phyloP scores from a whole-genome alignment of 2,113 vertebrate genomes.

The Chaenogobius annularis region DNA sequence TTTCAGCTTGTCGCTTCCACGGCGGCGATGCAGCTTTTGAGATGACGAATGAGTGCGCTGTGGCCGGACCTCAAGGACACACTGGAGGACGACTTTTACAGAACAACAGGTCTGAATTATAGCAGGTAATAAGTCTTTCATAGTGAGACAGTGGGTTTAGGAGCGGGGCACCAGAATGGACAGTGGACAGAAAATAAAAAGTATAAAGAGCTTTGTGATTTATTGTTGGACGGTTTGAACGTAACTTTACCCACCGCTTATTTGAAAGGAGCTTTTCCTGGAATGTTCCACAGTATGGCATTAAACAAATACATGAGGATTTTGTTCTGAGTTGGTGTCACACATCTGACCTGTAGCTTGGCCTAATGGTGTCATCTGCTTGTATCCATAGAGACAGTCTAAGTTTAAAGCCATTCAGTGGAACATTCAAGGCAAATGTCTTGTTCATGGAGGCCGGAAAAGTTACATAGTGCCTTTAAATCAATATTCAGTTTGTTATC shows the following conservation, averaged over 20 bases:
- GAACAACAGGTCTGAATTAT: conserved; percentile 50
- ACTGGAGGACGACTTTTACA: conserved; percentile 39
- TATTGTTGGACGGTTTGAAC: not conserved
- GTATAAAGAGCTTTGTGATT: not conserved
- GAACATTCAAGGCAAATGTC: no score
- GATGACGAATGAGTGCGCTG: conserved; percentile 59
- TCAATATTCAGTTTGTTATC: no score
- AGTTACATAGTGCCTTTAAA: no score
- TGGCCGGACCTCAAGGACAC: conserved; percentile 60
- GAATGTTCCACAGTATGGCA: no score
- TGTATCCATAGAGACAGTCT: no score
- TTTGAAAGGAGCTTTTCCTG: not conserved
- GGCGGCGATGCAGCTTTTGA: conserved; percentile 25
- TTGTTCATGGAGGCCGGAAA: no score
- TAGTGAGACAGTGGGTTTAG: conserved; percentile 31
- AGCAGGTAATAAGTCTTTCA: conserved; percentile 50
- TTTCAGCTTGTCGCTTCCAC: conserved; percentile 16
- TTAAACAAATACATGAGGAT: no score
- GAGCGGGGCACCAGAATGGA: conserved; percentile 25
- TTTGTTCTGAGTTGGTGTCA: no score
- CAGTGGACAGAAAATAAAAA: not conserved
- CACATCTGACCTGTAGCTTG: no score
- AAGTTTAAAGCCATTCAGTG: no score
- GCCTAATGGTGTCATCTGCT: no score
- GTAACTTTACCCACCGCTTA: not conserved